Percentiles rank a stretch among this genome's conserved stretches.
These are phyloP conservation scores for Emydura subglobosa DNA, from an alignment of 2,113 vertebrate genomes.

Conservation along the genomic window DNA sequence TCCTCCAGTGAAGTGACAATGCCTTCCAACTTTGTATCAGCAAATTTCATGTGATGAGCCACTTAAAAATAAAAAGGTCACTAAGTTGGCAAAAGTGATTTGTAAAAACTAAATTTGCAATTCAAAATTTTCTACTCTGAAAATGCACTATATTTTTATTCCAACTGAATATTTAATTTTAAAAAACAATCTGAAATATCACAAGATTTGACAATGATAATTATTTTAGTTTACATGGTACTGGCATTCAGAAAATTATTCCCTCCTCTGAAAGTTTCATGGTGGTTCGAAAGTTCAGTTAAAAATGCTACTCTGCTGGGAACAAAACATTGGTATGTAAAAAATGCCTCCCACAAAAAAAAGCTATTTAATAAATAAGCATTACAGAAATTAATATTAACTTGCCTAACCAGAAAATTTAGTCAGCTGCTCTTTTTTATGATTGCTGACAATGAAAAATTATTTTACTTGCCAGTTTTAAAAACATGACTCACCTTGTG, in stretches of 20 bases:
- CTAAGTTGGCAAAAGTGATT: not conserved
- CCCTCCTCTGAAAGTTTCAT: not conserved
- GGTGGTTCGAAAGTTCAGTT: not conserved
- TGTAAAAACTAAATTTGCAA: not conserved
- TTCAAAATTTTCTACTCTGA: not conserved
- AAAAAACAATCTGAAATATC: not conserved
- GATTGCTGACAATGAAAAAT: slow-evolving; percentile 9
- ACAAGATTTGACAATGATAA: not conserved
- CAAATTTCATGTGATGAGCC: not conserved
- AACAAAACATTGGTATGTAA: slow-evolving; percentile 7
- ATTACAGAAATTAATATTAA: slow-evolving; percentile 13
- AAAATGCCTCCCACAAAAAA: not conserved
- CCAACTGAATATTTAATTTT: not conserved
- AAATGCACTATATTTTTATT: not conserved
- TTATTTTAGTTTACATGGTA: not conserved
- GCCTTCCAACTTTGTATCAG: too few species aligned
- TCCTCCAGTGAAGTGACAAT: too few species aligned
- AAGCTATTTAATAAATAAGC: not conserved
- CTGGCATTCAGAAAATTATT: not conserved
- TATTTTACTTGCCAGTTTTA: not conserved
- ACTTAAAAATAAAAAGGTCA: not conserved
- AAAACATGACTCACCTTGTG: not conserved
- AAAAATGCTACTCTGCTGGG: slow-evolving; percentile 17
- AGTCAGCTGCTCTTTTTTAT: not conserved
- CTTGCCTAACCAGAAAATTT: not conserved